phyloP scores from a whole-genome alignment of 2,888 invertebrate species.

The Melipona bicolor region DNA sequence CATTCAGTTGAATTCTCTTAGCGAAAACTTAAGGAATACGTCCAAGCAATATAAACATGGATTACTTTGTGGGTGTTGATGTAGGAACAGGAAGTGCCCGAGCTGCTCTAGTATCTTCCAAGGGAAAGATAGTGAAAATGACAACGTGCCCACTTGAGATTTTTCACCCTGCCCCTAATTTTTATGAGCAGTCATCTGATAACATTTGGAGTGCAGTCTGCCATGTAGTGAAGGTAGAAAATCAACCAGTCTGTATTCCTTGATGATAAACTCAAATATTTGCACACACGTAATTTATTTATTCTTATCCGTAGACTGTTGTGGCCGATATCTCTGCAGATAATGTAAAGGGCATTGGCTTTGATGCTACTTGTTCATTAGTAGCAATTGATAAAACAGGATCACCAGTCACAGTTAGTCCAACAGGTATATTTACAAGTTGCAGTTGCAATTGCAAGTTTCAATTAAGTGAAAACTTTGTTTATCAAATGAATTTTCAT shows the following conservation, averaged over 20 bases:
- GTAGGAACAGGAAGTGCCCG: constrained; percentile 97
- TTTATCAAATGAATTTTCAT: not conserved
- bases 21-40: constrained; percentile 3
- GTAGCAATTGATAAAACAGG: constrained; percentile 91
- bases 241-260: not conserved
- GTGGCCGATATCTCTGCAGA: constrained; percentile 62
- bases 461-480: not conserved
- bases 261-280: not conserved
- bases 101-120: constrained; percentile 90
- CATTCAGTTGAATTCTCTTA: constrained; percentile 59
- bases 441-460: not conserved
- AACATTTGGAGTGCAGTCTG: constrained; percentile 94
- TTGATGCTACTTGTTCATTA: constrained; percentile 98
- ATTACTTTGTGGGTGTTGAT: constrained; percentile 94
- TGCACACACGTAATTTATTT: not conserved
- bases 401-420: constrained; percentile 89
- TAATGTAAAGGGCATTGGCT: constrained; percentile 93
- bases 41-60: constrained; percentile 65
- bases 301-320: constrained; percentile 53
- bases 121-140: constrained; percentile 88
- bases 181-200: constrained; percentile 95
- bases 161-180: constrained; percentile 91
- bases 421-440: constrained; percentile 84
- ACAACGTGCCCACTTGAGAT: constrained; percentile 89
- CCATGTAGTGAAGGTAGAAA: constrained; percentile 90